phyloP scores from a whole-genome alignment of 1,140 invertebrate genomes.

The Sycophila sp. region DNA sequence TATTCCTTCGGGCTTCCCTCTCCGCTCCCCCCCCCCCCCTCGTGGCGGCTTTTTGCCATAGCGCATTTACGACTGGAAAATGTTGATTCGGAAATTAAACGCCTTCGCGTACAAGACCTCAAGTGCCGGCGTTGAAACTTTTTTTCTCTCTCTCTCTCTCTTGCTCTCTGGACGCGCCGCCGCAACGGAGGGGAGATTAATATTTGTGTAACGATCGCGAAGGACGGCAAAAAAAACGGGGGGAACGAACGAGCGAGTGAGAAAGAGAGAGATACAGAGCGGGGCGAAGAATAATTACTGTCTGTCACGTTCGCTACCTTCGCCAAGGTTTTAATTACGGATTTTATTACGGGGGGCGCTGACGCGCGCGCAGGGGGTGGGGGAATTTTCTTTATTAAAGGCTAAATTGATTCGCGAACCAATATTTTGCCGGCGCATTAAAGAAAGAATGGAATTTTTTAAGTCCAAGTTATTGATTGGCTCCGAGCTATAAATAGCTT shows the following conservation, averaged over 20 bases:
- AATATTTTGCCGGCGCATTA: neutral
- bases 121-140: slow-evolving; percentile 17
- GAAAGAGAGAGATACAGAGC: neutral
- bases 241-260: too few relatives aligned
- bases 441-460: neutral
- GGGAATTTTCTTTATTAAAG: slow-evolving; percentile 20
- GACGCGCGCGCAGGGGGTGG: neutral
- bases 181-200: slow-evolving; percentile 26
- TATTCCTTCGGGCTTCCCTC: slow-evolving; percentile 3
- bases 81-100: slow-evolving; percentile 37
- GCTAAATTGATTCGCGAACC: slow-evolving; percentile 28
- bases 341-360: slow-evolving; percentile 29
- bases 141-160: too few relatives aligned
- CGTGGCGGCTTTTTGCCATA: neutral
- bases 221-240: too few relatives aligned
- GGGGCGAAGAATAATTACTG: slow-evolving; percentile 34
- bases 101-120: neutral
- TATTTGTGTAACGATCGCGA: slow-evolving; percentile 34
- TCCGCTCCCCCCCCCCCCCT: neutral
- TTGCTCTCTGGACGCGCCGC: too few relatives aligned
- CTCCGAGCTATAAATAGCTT: too few relatives aligned
- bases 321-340: slow-evolving; percentile 33
- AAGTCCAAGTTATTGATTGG: too few relatives aligned
- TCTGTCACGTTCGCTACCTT: slow-evolving; percentile 25
- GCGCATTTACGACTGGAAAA: slow-evolving; percentile 32